Base-by-base conservation (phyloP, 1,140 invertebrate genomes). In the Diabrotica virgifera region DNA sequence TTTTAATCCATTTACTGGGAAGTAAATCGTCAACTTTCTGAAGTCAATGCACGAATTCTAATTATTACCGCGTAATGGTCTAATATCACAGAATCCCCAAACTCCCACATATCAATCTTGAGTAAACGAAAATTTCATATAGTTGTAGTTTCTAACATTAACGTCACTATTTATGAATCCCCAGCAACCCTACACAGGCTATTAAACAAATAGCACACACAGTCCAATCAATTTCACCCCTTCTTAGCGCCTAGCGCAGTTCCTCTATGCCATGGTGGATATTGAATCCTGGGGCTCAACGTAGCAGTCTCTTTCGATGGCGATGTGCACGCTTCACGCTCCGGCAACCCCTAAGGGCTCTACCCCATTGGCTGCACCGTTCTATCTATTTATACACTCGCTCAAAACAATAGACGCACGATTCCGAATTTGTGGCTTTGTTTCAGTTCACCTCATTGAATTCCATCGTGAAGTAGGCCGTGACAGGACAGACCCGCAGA, bases 391-490 rank as follows among this genome's bases (percentile, higher is more conserved):
- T 46, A 46, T 46, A 46, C 40, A 8, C 40, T 46, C 8, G 51
- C 46, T 51, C 9, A 60, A 52, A 60, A 60, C 59, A 60, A 60
- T 60, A 60, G 59, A 60, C n/a, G 38, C 59, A 60, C 59, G 59
- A 51, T 40, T 52, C 59, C 36, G 59, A 60, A 51, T 51, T 60
- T 60, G 59, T 52, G 59, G 59, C 59, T 52, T 60, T 60, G 59
- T 60, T 38, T 60, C 40, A 9, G 46, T 60, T 40, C 57, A 59
- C 57, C 38, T 59, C 57, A 60, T 60, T 60, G 50, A 60, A 60
- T 60, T 52, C 46, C 36, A 52, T 52, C 59, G 59, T 51, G 59
- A 8, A 36, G 59, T 52, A 36, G 36, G 59, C 13, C 40, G 40
- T 52, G 37, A 60, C 8, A 60, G n/a, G 37, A 60, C 8, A 37